Conservation (phyloP, 2,888 invertebrate genomes). For the Macrophya alboannulata region DNA sequence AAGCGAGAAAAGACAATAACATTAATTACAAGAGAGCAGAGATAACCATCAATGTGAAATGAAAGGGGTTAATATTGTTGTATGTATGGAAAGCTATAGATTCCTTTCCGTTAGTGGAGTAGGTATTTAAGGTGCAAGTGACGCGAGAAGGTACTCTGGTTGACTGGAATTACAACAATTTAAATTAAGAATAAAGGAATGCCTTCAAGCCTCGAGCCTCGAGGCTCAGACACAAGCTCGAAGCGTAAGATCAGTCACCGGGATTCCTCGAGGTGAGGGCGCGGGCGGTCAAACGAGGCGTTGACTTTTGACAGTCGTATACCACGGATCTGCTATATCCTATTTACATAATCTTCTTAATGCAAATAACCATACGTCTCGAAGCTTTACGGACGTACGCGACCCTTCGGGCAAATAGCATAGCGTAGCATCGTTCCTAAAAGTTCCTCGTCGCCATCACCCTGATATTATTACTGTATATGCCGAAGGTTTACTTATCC, state of each 20-base stretch:
- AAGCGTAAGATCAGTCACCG: slow-evolving; percentile 54
- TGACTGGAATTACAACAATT: slow-evolving; percentile 47
- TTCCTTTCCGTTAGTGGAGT: slow-evolving; percentile 7
- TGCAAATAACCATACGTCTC: slow-evolving; percentile 70
- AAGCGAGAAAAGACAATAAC: background rate
- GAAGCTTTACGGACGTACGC: slow-evolving; percentile 61
- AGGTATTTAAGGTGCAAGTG: slow-evolving; percentile 20
- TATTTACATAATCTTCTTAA: slow-evolving; percentile 72
- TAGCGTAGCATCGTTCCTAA: background rate
- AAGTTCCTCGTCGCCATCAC: slow-evolving; percentile 15
- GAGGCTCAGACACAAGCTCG: slow-evolving; percentile 21
- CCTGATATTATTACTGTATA: slow-evolving; percentile 51
- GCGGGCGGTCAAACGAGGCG: slow-evolving; percentile 60
- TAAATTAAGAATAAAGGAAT: slow-evolving; percentile 52
- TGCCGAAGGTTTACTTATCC: slow-evolving; percentile 64
- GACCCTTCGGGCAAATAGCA: slow-evolving; percentile 25
- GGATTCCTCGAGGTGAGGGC: slow-evolving; percentile 57
- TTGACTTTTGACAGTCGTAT: slow-evolving; percentile 55
- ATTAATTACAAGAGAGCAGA: background rate
- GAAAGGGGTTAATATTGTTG: slow-evolving; percentile 30
- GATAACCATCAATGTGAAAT: slow-evolving; percentile 19
- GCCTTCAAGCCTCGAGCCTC: background rate
- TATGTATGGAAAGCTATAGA: slow-evolving; percentile 2
- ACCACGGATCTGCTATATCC: slow-evolving; percentile 60
- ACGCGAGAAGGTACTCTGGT: background rate